phyloP scores from a whole-genome alignment of 1,140 invertebrate genomes.

The Bombus superbus region DNA sequence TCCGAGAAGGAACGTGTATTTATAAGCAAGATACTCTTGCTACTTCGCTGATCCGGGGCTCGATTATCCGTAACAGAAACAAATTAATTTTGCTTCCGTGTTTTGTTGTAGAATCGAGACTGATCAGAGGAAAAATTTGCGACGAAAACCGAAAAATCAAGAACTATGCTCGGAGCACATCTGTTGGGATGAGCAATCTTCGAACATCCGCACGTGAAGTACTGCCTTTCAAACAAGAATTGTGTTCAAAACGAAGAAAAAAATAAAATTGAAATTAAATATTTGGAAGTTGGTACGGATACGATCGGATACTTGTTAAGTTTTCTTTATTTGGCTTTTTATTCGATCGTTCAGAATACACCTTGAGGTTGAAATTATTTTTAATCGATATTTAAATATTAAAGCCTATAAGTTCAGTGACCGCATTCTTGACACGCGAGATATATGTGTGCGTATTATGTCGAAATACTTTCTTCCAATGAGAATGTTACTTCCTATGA shows the following conservation, averaged over 20 bases:
- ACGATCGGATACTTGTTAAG: neutral
- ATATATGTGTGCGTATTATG: neutral
- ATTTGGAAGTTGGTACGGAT: too few species aligned
- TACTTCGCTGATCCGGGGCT: constrained; percentile 37
- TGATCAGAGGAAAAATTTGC: neutral
- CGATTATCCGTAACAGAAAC: constrained; percentile 10
- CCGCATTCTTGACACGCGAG: constrained; percentile 1
- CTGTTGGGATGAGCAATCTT: constrained; percentile 16
- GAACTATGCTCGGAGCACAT: constrained; percentile 11
- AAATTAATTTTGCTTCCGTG: neutral
- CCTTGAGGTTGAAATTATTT: constrained; percentile 19
- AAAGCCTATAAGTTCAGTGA: constrained; percentile 29
- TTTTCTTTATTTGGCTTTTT: neutral
- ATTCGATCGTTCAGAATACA: neutral
- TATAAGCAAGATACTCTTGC: constrained; percentile 16
- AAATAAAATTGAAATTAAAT: neutral
- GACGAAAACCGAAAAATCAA: neutral
- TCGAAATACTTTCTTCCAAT: constrained; percentile 24
- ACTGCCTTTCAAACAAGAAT: constrained; percentile 15
- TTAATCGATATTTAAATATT: constrained; percentile 52
- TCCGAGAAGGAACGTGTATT: constrained; percentile 23
- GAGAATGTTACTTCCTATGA: neutral
- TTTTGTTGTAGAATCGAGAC: neutral
- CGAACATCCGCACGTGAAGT: constrained; percentile 28
- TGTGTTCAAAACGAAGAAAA: neutral